These are phyloP conservation scores for Listronotus bonariensis DNA, from an alignment of 1,140 invertebrate genomes.

Conservation along the genomic window DNA sequence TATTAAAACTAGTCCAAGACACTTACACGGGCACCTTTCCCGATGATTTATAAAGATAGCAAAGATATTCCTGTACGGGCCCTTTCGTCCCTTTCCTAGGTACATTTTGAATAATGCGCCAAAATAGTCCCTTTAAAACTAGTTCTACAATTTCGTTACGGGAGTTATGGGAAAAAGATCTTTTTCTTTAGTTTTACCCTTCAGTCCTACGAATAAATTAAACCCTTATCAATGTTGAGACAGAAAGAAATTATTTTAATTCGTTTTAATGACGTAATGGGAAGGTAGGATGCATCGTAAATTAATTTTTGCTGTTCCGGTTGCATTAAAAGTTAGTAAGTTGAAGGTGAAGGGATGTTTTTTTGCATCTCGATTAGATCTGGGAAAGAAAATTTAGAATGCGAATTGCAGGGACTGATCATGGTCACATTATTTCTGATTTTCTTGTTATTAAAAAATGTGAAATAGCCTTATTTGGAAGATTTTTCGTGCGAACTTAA, in stretches of 20 bases:
- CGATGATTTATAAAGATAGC: slow-evolving; percentile 25
- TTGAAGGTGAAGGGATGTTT: slow-evolving; percentile 4
- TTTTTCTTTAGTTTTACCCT: slow-evolving; percentile 12
- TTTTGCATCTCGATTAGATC: too few species aligned
- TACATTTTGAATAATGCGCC: not conserved
- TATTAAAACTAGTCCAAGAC: slow-evolving; percentile 25
- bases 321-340: slow-evolving; percentile 30
- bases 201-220: slow-evolving; percentile 22
- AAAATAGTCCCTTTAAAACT: slow-evolving; percentile 18
- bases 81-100: slow-evolving; percentile 18
- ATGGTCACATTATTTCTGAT: too few species aligned
- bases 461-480: too few species aligned
- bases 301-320: slow-evolving; percentile 30
- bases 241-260: slow-evolving; percentile 34
- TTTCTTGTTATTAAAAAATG: too few species aligned
- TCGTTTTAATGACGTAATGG: slow-evolving; percentile 24
- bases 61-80: slow-evolving; percentile 6
- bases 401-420: too few species aligned
- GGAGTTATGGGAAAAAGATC: slow-evolving; percentile 31
- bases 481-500: too few species aligned
- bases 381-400: too few species aligned
- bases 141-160: slow-evolving; percentile 17
- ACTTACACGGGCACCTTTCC: not conserved
- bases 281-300: slow-evolving; percentile 20
- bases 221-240: slow-evolving; percentile 38